phyloP scores from a whole-genome alignment of 2,888 invertebrate species.

The Orthonychiurus folsomi region DNA sequence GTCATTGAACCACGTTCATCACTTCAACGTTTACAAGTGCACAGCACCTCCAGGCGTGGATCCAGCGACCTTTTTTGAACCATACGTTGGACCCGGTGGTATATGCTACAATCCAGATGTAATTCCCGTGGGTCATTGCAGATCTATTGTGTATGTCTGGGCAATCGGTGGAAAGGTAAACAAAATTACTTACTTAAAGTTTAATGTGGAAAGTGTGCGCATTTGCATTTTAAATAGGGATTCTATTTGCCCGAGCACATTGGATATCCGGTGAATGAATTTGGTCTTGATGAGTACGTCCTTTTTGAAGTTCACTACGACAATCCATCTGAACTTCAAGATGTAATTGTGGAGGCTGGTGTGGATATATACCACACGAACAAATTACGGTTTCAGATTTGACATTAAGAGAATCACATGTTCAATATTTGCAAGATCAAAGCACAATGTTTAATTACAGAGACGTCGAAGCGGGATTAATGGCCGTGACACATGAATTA shows the following conservation, averaged over 20 bases:
- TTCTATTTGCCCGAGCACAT: conserved; percentile 51
- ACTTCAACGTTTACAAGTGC: conserved; percentile 7
- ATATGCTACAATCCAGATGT: not conserved
- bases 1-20: conserved; percentile 7
- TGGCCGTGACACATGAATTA: not conserved
- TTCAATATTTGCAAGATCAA: not conserved
- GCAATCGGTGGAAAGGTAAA: conserved; percentile 14
- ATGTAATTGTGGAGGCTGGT: conserved; percentile 29
- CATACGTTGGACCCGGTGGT: not conserved
- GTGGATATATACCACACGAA: conserved; percentile 27
- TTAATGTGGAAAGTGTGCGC: too few relatives aligned
- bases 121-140: conserved; percentile 5
- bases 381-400: conserved; percentile 27
- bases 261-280: conserved; percentile 71
- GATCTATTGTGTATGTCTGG: conserved; percentile 9
- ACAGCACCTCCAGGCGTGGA: conserved; percentile 11
- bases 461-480: not conserved
- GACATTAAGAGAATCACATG: too few relatives aligned
- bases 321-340: conserved; percentile 48
- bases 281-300: conserved; percentile 71
- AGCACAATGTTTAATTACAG: not conserved
- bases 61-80: conserved; percentile 9
- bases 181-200: not conserved
- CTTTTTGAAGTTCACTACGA: conserved; percentile 78
- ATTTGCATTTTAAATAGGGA: not conserved